These are phyloP conservation scores for Euschistus heros DNA, from an alignment of 1,140 invertebrate species.

Conservation along the genomic window DNA sequence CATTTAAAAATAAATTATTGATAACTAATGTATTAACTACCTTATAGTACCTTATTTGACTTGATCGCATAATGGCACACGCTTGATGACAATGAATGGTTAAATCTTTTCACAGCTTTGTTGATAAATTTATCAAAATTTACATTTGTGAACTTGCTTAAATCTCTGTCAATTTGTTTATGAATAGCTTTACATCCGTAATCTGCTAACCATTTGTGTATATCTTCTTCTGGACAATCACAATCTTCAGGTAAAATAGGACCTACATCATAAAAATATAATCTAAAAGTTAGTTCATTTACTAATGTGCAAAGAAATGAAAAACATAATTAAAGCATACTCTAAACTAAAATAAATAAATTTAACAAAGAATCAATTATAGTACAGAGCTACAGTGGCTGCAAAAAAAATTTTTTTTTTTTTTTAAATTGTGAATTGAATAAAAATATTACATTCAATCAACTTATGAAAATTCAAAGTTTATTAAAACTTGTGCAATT, in stretches of 20 bases:
- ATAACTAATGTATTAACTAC: neutral
- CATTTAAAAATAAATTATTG: neutral
- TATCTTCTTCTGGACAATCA: constrained; percentile 58
- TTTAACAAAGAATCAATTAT: neutral
- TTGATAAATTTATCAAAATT: constrained; percentile 58
- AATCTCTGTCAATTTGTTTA: constrained; percentile 63
- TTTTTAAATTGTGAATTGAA: neutral
- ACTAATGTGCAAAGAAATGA: neutral
- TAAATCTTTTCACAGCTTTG: constrained; percentile 51
- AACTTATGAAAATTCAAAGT: no score
- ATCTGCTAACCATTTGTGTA: constrained; percentile 53
- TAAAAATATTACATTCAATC: neutral
- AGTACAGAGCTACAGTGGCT: neutral
- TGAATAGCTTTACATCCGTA: constrained; percentile 54
- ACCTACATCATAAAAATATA: constrained; percentile 40
- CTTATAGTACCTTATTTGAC: constrained; percentile 55
- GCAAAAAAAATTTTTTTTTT: neutral
- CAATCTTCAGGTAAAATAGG: constrained; percentile 72
- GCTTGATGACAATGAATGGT: constrained; percentile 65
- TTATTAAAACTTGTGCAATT: no score
- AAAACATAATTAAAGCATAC: neutral
- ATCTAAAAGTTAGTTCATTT: neutral
- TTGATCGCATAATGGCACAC: constrained; percentile 85
- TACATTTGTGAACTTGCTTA: constrained; percentile 55
- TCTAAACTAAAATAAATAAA: neutral